Conservation (phyloP, 2,797 vertebrate species). For the Echeneis naucrates region DNA sequence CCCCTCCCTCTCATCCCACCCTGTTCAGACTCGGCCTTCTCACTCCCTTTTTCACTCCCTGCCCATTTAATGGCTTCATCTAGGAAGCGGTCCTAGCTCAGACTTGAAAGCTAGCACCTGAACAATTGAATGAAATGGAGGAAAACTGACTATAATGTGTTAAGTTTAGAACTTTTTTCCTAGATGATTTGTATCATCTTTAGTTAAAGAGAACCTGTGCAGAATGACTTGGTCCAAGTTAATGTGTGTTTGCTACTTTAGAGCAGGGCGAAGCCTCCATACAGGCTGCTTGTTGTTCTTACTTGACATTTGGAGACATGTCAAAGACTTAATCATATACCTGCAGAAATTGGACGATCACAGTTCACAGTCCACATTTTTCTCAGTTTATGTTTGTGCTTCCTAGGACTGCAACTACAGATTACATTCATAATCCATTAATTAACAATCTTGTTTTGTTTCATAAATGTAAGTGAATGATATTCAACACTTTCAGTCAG, state of each 20-base stretch:
- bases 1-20: conserved; percentile 69
- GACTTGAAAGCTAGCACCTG: conserved; percentile 28
- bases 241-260: background rate
- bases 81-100: conserved; percentile 57
- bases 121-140: conserved; percentile 32
- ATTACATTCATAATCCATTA: background rate
- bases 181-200: conserved; percentile 5
- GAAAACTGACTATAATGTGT: conserved; percentile 22
- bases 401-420: background rate
- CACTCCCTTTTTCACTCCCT: conserved; percentile 54
- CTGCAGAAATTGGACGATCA: background rate
- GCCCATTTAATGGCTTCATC: conserved; percentile 49
- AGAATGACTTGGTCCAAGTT: conserved; percentile 1
- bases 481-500: background rate
- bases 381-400: background rate
- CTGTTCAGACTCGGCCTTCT: conserved; percentile 70
- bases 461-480: no score
- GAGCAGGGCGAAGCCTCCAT: background rate
- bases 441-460: no score
- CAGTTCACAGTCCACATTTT: background rate
- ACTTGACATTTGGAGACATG: background rate
- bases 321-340: background rate
- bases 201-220: background rate
- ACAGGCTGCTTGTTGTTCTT: background rate
- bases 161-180: conserved; percentile 5